phyloP scores from a whole-genome alignment of 2,888 invertebrate genomes.

The Timema cristinae region DNA sequence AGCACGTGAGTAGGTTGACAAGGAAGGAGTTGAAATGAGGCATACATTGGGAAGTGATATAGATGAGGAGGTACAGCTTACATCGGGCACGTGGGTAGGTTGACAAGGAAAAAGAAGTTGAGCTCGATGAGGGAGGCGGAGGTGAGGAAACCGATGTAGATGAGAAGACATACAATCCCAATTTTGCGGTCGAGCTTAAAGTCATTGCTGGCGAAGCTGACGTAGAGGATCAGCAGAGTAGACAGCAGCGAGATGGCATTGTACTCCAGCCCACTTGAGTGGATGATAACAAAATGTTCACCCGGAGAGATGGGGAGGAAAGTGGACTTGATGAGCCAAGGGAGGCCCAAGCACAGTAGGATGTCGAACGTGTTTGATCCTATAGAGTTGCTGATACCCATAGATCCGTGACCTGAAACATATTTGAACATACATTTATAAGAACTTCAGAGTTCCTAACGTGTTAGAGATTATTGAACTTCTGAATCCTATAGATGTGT shows the following conservation, averaged over 20 bases:
- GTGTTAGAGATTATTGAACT: too few relatives aligned
- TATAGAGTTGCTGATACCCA: slow-evolving; percentile 78
- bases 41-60: too few relatives aligned
- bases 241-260: slow-evolving; percentile 70
- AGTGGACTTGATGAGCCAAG: slow-evolving; percentile 69
- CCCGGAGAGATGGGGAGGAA: slow-evolving; percentile 49
- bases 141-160: slow-evolving; percentile 63
- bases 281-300: slow-evolving; percentile 54
- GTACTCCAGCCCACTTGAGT: slow-evolving; percentile 72
- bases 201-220: slow-evolving; percentile 60
- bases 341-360: slow-evolving; percentile 69
- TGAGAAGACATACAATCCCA: slow-evolving; percentile 60
- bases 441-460: too few relatives aligned
- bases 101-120: slow-evolving; percentile 70
- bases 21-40: too few relatives aligned
- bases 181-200: slow-evolving; percentile 67
- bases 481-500: too few relatives aligned
- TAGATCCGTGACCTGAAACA: slow-evolving; percentile 62
- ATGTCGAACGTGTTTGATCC: slow-evolving; percentile 82
- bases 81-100: slow-evolving; percentile 50
- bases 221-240: slow-evolving; percentile 65
- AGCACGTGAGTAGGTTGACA: too few relatives aligned
- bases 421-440: too few relatives aligned
- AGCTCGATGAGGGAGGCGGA: slow-evolving; percentile 71
- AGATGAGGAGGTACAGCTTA: too few relatives aligned